A percentile compares a stretch with the other conserved stretches of the same genome.
Conservation (phyloP, 2,888 invertebrate genomes). For the Rapana venosa region DNA sequence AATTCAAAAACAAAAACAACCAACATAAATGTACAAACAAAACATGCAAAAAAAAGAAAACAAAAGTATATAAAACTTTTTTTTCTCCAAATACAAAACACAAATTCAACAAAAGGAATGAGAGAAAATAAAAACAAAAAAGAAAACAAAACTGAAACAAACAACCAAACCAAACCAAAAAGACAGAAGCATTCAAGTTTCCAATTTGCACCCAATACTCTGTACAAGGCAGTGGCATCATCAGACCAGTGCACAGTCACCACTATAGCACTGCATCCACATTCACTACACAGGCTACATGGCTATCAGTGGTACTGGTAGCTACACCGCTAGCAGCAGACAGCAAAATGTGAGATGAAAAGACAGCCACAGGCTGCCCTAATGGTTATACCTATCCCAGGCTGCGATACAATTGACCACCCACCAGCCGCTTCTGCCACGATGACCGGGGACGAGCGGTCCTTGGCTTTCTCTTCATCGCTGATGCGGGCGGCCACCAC, state of each 20-base stretch:
- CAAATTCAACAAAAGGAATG: too few species aligned
- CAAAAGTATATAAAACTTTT: background rate
- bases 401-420: conserved; percentile 67
- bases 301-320: background rate
- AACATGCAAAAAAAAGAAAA: background rate
- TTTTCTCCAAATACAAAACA: too few species aligned
- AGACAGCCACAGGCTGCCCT: background rate
- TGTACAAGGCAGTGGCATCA: background rate
- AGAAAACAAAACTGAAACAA: background rate
- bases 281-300: background rate
- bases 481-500: conserved; percentile 69
- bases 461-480: conserved; percentile 72
- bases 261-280: background rate
- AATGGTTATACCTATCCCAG: conserved; percentile 42
- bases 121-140: background rate
- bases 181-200: background rate
- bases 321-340: background rate
- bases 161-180: background rate
- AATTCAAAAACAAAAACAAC: background rate
- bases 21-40: background rate
- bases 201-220: background rate
- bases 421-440: conserved; percentile 70
- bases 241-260: background rate
- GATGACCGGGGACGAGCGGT: conserved; percentile 61
- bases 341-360: conserved; percentile 8